phyloP scores from a whole-genome alignment of 2,113 vertebrate genomes.

The Lanius collurio region DNA sequence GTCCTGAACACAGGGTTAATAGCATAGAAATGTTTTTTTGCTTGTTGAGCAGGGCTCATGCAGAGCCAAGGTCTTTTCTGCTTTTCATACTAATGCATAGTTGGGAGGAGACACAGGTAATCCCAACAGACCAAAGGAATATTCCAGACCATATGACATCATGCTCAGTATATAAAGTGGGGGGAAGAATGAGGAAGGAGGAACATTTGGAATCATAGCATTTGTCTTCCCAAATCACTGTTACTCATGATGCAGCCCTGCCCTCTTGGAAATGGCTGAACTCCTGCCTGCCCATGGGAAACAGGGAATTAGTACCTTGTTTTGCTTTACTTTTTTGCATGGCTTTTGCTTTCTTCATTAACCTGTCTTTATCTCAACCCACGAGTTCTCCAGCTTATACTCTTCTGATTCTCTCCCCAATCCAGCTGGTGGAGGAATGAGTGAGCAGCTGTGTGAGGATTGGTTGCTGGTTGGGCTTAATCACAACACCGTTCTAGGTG shows the following conservation, averaged over 20 bases:
- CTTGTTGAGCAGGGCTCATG: neutral
- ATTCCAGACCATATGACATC: neutral
- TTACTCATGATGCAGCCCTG: accelerated
- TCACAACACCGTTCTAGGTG: neutral
- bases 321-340: neutral
- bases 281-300: neutral
- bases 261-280: neutral
- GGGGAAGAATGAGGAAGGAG: neutral
- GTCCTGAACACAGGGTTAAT: neutral
- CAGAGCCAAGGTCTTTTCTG: neutral
- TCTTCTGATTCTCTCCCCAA: neutral
- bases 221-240: neutral
- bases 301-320: neutral
- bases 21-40: neutral
- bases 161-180: neutral
- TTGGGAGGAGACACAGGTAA: neutral
- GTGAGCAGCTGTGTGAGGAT: neutral
- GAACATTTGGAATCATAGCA: neutral
- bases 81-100: accelerated
- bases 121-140: neutral
- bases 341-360: neutral
- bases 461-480: neutral
- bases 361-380: neutral
- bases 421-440: neutral
- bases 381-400: neutral